Conservation (phyloP, 2,113 vertebrate genomes). For the Chauna torquata region DNA sequence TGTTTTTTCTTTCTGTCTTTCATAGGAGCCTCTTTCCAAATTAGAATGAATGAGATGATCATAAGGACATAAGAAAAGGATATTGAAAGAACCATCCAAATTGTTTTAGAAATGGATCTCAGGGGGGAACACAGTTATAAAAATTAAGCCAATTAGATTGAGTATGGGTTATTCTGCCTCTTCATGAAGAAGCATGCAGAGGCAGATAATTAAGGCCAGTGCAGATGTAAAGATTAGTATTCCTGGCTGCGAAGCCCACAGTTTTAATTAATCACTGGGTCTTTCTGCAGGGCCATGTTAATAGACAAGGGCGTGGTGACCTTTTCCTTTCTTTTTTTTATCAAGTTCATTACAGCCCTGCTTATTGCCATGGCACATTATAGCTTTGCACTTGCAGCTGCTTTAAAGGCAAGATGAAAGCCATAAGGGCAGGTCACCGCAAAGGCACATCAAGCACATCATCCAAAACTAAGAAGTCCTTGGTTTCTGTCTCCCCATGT, state of each 20-base stretch:
- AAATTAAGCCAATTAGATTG: conserved; percentile 12
- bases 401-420: background rate
- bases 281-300: background rate
- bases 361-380: background rate
- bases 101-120: background rate
- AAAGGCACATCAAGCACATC: background rate
- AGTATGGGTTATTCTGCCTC: background rate
- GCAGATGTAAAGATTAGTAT: conserved; percentile 40
- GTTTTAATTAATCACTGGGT: conserved; percentile 46
- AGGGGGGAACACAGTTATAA: background rate
- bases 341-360: background rate
- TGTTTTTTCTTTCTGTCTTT: background rate
- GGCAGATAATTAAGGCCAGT: conserved; percentile 1
- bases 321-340: background rate
- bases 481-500: accelerated
- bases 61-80: background rate
- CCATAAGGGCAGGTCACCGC: background rate
- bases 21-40: background rate
- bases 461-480: background rate
- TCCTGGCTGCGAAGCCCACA: background rate
- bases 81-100: conserved; percentile 8
- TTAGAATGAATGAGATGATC: conserved; percentile 30
- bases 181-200: background rate
- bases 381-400: background rate
- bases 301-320: conserved; percentile 16